phyloP scores from a whole-genome alignment of 2,113 vertebrate genomes.

The Prunella himalayana region DNA sequence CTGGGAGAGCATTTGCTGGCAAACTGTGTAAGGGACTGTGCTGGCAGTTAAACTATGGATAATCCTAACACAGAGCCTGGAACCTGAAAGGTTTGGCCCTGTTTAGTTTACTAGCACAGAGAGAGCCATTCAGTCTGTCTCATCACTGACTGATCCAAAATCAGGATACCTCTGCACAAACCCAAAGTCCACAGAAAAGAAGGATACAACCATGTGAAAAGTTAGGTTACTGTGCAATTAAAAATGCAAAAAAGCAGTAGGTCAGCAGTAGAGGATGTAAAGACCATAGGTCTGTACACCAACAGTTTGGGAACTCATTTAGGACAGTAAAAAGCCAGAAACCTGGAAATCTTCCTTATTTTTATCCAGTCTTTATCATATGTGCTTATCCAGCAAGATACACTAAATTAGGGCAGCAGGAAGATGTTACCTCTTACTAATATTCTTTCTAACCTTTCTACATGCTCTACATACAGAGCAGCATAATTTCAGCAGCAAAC shows the following conservation, averaged over 20 bases:
- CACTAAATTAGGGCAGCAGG: neutral
- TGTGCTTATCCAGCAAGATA: neutral
- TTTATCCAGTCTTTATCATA: neutral
- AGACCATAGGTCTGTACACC: neutral
- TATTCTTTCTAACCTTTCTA: neutral
- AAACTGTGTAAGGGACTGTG: neutral
- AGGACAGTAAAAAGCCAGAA: neutral
- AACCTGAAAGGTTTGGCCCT: neutral
- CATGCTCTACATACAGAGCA: neutral
- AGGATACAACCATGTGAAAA: neutral
- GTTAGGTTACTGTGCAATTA: neutral
- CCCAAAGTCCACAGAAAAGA: neutral
- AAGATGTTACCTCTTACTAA: neutral
- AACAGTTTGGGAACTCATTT: neutral
- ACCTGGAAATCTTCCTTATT: neutral
- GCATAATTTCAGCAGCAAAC: neutral
- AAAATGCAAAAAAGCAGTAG: neutral
- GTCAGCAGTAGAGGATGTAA: neutral
- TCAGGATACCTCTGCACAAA: neutral
- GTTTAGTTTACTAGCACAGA: neutral
- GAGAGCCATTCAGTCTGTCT: neutral
- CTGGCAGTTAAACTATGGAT: neutral
- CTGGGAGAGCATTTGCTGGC: neutral
- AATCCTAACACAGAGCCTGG: neutral
- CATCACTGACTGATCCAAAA: neutral